Conservation (phyloP, 2,888 invertebrate species). For the Kryphioiulus occultus region DNA sequence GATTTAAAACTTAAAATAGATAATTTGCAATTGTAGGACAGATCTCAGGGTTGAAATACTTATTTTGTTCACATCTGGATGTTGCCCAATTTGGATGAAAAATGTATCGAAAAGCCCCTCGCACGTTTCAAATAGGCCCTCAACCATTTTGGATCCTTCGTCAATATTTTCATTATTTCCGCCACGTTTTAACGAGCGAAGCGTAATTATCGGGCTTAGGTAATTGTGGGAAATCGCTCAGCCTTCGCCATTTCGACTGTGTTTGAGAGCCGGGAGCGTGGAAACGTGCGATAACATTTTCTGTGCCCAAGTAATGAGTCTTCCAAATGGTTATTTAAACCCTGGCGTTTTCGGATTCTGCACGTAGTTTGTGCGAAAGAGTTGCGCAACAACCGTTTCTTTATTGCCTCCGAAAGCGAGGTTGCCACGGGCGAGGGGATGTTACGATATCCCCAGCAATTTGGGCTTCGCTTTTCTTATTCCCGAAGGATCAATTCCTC, state of each 20-base stretch:
- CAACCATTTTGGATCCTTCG: not conserved
- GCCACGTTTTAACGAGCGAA: not conserved
- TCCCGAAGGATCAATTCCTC: not conserved
- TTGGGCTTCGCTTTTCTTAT: not conserved
- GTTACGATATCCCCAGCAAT: not conserved
- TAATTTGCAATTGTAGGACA: no score
- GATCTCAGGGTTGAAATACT: no score
- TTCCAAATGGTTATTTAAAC: not conserved
- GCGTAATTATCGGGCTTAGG: not conserved
- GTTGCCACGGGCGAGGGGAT: not conserved
- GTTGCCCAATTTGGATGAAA: no score
- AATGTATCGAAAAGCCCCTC: no score
- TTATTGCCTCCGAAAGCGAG: not conserved
- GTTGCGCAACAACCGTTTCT: not conserved
- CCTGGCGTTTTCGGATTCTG: not conserved
- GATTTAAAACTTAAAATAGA: no score
- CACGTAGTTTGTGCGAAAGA: not conserved
- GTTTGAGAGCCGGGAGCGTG: not conserved
- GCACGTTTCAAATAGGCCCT: no score
- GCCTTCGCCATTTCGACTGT: not conserved
- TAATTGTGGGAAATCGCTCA: not conserved
- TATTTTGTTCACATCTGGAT: no score
- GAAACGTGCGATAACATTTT: not conserved
- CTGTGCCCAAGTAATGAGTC: not conserved
- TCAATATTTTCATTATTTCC: not conserved